Conservation (phyloP, 1,140 invertebrate species). For the Bombus consobrinus region DNA sequence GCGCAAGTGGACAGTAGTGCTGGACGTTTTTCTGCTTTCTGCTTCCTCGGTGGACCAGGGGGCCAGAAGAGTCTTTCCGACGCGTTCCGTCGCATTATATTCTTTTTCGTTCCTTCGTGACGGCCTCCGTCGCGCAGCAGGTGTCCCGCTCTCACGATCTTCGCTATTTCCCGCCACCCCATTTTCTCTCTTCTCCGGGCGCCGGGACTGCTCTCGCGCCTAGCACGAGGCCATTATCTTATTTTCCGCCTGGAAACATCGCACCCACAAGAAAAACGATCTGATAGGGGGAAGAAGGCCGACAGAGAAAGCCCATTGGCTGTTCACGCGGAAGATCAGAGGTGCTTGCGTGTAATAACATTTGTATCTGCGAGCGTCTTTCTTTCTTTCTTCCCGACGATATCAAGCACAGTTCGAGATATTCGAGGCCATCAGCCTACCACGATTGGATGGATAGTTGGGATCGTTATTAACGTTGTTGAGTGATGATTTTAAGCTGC, state of each 20-base stretch:
- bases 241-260: slow-evolving; percentile 82
- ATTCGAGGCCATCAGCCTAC: not conserved
- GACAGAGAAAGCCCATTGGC: slow-evolving; percentile 53
- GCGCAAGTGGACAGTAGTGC: not conserved
- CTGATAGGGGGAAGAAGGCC: slow-evolving; percentile 41
- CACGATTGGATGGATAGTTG: not conserved
- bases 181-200: slow-evolving; percentile 60
- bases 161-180: slow-evolving; percentile 72
- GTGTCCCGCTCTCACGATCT: slow-evolving; percentile 76
- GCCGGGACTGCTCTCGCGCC: slow-evolving; percentile 72
- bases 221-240: slow-evolving; percentile 80
- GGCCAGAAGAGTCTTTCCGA: not conserved
- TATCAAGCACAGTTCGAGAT: no score
- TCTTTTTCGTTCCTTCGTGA: slow-evolving; percentile 42
- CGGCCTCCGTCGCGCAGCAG: slow-evolving; percentile 64
- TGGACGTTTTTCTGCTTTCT: not conserved
- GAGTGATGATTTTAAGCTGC: not conserved
- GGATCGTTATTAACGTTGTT: not conserved
- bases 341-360: slow-evolving; percentile 67
- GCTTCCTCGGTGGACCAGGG: not conserved
- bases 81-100: slow-evolving; percentile 57
- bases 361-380: slow-evolving; percentile 66
- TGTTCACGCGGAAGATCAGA: slow-evolving; percentile 61
- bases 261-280: slow-evolving; percentile 80
- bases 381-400: slow-evolving; percentile 8